These are phyloP conservation scores for Pocillopora meandrina DNA, from an alignment of 92 coral and sea anemone genomes.

Conservation along the genomic window DNA sequence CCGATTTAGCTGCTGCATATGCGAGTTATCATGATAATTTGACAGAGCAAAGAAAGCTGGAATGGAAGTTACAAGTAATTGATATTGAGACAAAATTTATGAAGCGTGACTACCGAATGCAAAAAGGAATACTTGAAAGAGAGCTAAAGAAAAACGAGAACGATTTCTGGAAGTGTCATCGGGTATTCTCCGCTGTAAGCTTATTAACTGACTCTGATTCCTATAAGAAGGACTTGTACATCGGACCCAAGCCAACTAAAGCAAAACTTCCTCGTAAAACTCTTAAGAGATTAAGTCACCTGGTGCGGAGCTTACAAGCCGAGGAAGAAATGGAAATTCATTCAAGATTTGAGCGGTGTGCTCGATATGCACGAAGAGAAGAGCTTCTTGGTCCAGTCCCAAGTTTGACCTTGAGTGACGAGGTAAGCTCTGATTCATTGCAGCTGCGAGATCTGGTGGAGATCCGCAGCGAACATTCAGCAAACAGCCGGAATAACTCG, in stretches of 20 bases:
- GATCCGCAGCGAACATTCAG: background rate
- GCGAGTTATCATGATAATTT: conserved; percentile 46
- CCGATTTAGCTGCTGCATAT: conserved; percentile 62
- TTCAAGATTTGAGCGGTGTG: conserved; percentile 19
- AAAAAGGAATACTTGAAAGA: conserved; percentile 37
- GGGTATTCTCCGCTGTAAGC: conserved; percentile 65
- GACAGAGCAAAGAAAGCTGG: conserved; percentile 55
- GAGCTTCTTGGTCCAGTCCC: background rate
- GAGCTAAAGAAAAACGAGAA: conserved; percentile 45
- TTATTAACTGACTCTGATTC: conserved; percentile 56
- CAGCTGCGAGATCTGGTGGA: background rate
- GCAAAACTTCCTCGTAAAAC: conserved; percentile 55
- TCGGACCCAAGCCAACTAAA: conserved; percentile 65
- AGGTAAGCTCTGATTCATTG: background rate
- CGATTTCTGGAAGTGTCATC: conserved; percentile 58
- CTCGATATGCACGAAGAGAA: conserved; percentile 17
- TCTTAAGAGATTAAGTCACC: conserved; percentile 40
- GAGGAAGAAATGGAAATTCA: conserved; percentile 39
- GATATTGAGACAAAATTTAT: conserved; percentile 48
- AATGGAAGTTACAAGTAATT: conserved; percentile 29
- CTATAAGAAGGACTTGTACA: conserved; percentile 23
- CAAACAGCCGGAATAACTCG: background rate
- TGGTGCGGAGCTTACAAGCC: conserved; percentile 41
- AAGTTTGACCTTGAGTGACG: conserved; percentile 1
- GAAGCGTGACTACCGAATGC: conserved; percentile 27